A percentile compares a stretch with the other conserved stretches of the same genome.
Evolutionary conservation across 2,888 invertebrate genomes (phyloP).

Genomic region (Drosophila formosana): DNA sequence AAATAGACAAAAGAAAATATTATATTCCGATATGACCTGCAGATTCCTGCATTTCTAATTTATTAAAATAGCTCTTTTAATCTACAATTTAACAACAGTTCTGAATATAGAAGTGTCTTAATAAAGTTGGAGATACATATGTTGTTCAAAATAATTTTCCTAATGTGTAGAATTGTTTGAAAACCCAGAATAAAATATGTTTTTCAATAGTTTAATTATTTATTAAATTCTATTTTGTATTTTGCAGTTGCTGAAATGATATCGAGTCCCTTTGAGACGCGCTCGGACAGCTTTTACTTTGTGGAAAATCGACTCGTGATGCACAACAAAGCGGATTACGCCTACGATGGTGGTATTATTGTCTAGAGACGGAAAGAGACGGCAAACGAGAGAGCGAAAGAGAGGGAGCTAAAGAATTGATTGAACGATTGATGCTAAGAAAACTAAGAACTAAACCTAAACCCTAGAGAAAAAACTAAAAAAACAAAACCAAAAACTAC

Average conservation of each 20-base stretch:
- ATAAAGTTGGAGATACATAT: too few species aligned
- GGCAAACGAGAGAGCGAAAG: background rate
- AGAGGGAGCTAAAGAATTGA: slow-evolving; percentile 37
- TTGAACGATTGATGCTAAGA: slow-evolving; percentile 18
- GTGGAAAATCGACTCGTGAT: slow-evolving; percentile 98
- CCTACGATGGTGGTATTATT: slow-evolving; percentile 93
- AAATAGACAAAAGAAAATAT: too few species aligned
- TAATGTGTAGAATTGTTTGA: too few species aligned
- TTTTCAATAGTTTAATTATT: too few species aligned
- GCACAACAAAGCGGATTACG: slow-evolving; percentile 99
- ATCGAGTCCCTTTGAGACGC: slow-evolving; percentile 96
- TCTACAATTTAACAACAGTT: too few species aligned
- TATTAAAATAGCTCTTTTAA: too few species aligned
- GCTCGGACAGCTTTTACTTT: slow-evolving; percentile 99
- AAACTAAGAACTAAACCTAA: slow-evolving; percentile 42
- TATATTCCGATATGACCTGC: too few species aligned
- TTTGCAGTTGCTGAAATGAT: slow-evolving; percentile 98
- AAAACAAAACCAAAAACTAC: slow-evolving; percentile 31
- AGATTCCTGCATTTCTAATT: too few species aligned
- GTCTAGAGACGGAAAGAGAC: slow-evolving; percentile 45
- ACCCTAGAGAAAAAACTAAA: slow-evolving; percentile 41
- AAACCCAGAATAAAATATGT: too few species aligned
- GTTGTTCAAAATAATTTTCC: too few species aligned
- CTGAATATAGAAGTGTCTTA: too few species aligned
- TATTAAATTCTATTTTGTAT: background rate